Conservation (phyloP, 2,888 invertebrate species). For the Altica lythri region DNA sequence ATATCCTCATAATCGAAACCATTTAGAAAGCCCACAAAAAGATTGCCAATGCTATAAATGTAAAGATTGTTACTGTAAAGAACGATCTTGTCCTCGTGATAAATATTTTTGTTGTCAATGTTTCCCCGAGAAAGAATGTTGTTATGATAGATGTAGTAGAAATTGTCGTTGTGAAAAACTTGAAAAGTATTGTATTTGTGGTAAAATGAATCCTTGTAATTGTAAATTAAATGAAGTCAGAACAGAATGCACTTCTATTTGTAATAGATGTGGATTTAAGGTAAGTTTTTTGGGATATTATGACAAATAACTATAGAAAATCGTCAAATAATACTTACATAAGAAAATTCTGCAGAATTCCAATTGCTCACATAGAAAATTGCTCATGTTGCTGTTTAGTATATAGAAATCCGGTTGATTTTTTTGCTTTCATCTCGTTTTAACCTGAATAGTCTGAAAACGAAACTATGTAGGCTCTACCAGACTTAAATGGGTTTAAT, state of each 20-base stretch:
- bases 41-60: background rate
- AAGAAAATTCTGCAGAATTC: too few relatives aligned
- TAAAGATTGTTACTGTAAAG: background rate
- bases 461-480: too few relatives aligned
- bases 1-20: conserved; percentile 4
- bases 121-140: background rate
- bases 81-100: background rate
- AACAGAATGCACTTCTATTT: conserved; percentile 37
- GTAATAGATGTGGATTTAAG: conserved; percentile 43
- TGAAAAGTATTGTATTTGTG: conserved; percentile 35
- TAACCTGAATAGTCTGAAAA: too few relatives aligned
- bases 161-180: background rate
- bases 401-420: too few relatives aligned
- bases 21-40: background rate
- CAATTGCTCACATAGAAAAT: too few relatives aligned
- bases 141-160: background rate
- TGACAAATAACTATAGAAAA: too few relatives aligned
- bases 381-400: too few relatives aligned
- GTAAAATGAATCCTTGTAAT: conserved; percentile 37
- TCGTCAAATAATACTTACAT: too few relatives aligned
- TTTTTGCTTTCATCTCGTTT: too few relatives aligned
- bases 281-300: too few relatives aligned
- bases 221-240: conserved; percentile 39
- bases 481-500: too few relatives aligned
- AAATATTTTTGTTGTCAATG: background rate